phyloP scores from a whole-genome alignment of 2,888 invertebrate genomes.

The Apamea crenata region DNA sequence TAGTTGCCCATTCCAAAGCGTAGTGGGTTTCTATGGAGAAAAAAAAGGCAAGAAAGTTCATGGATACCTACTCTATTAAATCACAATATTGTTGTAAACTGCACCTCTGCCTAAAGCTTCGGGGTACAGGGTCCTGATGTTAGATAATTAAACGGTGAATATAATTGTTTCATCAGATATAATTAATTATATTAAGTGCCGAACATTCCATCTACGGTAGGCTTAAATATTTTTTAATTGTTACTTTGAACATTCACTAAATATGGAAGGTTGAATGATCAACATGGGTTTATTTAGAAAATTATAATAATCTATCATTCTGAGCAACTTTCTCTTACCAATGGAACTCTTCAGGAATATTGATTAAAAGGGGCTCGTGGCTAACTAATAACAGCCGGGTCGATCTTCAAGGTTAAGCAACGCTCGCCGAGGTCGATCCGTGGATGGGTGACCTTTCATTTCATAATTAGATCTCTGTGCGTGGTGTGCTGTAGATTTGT shows the following conservation, averaged over 20 bases:
- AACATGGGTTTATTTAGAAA: not conserved
- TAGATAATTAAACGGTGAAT: constrained; percentile 8
- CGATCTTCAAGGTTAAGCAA: no score
- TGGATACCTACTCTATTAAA: no score
- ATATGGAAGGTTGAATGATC: not conserved
- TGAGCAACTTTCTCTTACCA: not conserved
- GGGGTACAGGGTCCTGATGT: not conserved
- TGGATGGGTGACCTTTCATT: no score
- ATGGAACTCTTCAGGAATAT: not conserved
- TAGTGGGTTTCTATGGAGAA: no score
- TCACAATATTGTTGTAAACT: no score
- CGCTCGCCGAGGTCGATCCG: no score
- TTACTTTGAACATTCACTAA: not conserved
- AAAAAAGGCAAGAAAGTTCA: no score
- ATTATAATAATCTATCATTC: not conserved
- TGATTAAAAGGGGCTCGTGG: not conserved
- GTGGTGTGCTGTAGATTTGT: no score
- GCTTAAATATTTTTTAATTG: constrained; percentile 22
- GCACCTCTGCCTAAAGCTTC: not conserved
- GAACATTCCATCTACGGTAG: constrained; percentile 10
- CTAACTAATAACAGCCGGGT: no score
- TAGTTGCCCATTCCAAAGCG: no score
- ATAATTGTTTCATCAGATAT: constrained; percentile 4
- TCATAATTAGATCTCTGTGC: no score
- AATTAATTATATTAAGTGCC: constrained; percentile 9